Evolutionary conservation across 1,140 invertebrate genomes (phyloP).

Genomic region (Calliphora vicina): DNA sequence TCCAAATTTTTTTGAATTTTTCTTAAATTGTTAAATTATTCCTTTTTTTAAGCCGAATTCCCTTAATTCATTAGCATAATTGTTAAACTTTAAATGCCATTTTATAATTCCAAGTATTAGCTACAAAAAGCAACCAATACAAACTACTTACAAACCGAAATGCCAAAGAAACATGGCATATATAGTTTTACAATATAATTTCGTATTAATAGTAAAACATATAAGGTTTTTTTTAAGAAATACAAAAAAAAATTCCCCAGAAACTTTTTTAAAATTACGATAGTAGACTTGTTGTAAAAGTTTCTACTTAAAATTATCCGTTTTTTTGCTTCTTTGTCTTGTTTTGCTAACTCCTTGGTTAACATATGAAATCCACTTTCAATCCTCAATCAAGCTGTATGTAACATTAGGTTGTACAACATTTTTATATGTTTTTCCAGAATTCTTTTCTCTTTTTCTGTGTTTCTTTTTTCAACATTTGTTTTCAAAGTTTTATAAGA

Average conservation of each 20-base stretch:
- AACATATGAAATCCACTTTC: too few relatives aligned
- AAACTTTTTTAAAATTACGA: background rate
- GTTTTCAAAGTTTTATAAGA: background rate
- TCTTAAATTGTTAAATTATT: too few relatives aligned
- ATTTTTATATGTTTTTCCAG: background rate
- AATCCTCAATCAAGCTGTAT: background rate
- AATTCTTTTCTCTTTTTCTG: background rate
- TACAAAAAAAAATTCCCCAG: background rate
- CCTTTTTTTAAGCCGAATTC: too few relatives aligned
- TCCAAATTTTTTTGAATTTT: too few relatives aligned
- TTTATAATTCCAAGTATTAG: background rate
- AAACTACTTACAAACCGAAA: background rate
- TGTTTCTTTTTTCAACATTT: background rate
- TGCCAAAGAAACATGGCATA: background rate
- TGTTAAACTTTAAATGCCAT: background rate
- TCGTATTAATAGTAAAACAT: background rate
- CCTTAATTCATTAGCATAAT: background rate
- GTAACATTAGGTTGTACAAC: background rate
- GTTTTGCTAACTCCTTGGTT: too few relatives aligned
- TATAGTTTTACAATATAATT: background rate
- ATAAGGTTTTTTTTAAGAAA: background rate
- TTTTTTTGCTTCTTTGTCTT: background rate
- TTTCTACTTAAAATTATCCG: background rate
- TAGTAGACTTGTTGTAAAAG: background rate
- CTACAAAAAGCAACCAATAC: background rate